A percentile compares a stretch with the other conserved stretches of the same genome.
Evolutionary conservation across 2,797 vertebrate species (phyloP).

Genomic region (Melanotaenia trifasciata): DNA sequence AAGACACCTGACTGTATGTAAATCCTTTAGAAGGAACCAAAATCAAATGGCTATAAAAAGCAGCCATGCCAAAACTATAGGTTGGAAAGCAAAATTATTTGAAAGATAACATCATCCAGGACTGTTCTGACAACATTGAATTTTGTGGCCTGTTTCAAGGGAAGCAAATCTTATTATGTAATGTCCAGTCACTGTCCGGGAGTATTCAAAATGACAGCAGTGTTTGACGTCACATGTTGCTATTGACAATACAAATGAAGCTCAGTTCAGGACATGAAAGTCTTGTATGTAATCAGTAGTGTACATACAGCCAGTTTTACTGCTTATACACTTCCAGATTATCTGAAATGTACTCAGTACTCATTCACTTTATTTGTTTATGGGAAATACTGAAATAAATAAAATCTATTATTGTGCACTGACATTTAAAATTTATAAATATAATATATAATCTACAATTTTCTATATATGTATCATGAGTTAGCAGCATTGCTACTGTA

Average conservation of each 20-base stretch:
- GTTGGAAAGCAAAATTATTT: neutral
- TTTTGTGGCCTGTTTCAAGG: slow-evolving; percentile 28
- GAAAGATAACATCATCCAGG: neutral
- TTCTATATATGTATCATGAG: neutral
- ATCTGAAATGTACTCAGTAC: neutral
- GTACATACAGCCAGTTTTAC: neutral
- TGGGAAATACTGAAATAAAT: neutral
- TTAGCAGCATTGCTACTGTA: neutral
- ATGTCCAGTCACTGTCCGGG: slow-evolving; percentile 55
- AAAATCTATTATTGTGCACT: neutral
- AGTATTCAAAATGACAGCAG: slow-evolving; percentile 53
- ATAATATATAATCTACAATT: neutral
- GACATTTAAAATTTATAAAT: neutral
- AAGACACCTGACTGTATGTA: slow-evolving; percentile 14
- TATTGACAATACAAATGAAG: slow-evolving; percentile 42
- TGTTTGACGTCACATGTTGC: slow-evolving; percentile 59
- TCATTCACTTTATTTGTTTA: neutral
- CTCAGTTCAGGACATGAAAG: slow-evolving; percentile 19
- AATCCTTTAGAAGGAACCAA: neutral
- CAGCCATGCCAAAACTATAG: neutral
- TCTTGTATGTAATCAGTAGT: neutral
- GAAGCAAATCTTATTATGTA: slow-evolving; percentile 71
- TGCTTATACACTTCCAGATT: neutral
- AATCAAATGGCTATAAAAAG: slow-evolving; percentile 12
- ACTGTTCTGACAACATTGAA: slow-evolving; percentile 6